phyloP scores from a whole-genome alignment of 2,797 vertebrate species.

The Ptychadena robeensis region DNA sequence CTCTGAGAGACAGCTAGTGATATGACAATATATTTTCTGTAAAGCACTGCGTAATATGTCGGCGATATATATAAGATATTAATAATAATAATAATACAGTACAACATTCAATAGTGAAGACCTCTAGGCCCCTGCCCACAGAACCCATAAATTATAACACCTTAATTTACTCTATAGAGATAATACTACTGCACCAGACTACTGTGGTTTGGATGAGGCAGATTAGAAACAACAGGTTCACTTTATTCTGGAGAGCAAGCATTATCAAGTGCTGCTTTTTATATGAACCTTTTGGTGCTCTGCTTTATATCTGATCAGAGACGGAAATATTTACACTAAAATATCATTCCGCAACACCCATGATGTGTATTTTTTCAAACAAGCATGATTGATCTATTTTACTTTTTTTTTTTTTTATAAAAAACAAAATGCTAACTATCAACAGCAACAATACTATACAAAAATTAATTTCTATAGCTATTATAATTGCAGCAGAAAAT shows the following conservation, averaged over 20 bases:
- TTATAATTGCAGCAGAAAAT: background rate
- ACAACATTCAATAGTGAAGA: too few relatives aligned
- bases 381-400: background rate
- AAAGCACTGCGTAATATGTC: too few relatives aligned
- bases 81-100: too few relatives aligned
- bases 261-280: background rate
- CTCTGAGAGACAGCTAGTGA: too few relatives aligned
- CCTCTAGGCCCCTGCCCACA: too few relatives aligned
- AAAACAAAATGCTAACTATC: too few relatives aligned
- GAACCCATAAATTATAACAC: too few relatives aligned
- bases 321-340: constrained; percentile 29
- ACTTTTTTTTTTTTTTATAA: background rate
- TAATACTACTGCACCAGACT: background rate
- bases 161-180: too few relatives aligned
- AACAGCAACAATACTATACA: background rate
- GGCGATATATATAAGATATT: too few relatives aligned
- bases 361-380: background rate
- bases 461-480: background rate
- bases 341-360: background rate
- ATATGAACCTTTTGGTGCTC: background rate
- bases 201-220: background rate
- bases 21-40: too few relatives aligned
- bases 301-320: constrained; percentile 16
- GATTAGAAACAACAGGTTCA: background rate
- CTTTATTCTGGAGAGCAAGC: background rate